Conservation (phyloP, 1,140 invertebrate species). For the Ruditapes philippinarum region DNA sequence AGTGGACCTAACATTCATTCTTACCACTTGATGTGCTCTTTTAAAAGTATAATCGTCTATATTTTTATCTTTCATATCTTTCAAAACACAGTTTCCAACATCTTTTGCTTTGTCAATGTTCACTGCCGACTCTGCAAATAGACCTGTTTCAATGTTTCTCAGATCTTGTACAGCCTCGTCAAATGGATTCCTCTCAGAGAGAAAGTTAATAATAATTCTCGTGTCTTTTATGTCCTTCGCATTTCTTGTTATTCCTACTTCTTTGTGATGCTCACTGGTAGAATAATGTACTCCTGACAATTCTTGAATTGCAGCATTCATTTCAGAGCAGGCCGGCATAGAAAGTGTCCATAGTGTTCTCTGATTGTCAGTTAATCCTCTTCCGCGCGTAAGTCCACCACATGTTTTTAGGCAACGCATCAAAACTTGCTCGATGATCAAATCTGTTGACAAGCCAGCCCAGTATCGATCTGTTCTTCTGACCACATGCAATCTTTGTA, state of each 20-base stretch:
- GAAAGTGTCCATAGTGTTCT: no score
- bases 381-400: no score
- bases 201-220: no score
- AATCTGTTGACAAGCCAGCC: constrained; percentile 86
- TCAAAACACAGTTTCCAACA: no score
- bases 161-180: background rate
- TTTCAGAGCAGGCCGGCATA: no score
- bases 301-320: no score
- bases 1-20: no score
- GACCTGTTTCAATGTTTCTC: constrained; percentile 9
- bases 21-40: background rate
- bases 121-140: background rate
- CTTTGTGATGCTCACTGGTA: background rate
- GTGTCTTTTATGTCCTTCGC: background rate
- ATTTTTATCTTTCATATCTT: background rate
- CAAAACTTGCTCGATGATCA: no score
- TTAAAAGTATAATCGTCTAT: background rate
- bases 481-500: constrained; percentile 68
- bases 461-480: constrained; percentile 83
- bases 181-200: constrained; percentile 25
- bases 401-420: no score
- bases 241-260: background rate
- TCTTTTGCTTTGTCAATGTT: no score
- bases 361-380: no score
- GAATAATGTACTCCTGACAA: no score